Percentiles rank a stretch among this genome's conserved stretches.
Conservation (phyloP, 1,140 invertebrate genomes). For the Zeugodacus cucurbitae region DNA sequence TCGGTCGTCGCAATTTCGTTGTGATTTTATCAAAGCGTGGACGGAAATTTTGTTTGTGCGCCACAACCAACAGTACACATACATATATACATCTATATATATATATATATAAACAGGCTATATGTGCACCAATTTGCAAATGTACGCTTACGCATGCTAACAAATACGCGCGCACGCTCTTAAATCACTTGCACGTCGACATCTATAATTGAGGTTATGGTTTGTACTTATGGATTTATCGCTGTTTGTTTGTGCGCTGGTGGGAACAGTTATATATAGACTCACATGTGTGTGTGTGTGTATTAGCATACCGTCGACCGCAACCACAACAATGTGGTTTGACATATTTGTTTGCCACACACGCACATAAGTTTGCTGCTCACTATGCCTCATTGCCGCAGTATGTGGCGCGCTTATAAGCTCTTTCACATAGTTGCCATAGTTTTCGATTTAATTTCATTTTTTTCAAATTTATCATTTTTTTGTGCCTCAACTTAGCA, state of each 20-base stretch:
- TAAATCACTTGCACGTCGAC: neutral
- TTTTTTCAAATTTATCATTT: neutral
- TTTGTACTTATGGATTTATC: neutral
- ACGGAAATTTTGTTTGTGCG: neutral
- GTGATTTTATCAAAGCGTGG: neutral
- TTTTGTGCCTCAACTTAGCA: neutral
- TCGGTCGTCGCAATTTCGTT: slow-evolving; percentile 3
- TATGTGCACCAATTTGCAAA: neutral
- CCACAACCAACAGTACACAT: neutral
- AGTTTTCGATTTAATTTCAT: neutral
- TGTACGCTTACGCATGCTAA: neutral
- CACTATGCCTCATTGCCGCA: neutral
- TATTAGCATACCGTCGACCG: neutral
- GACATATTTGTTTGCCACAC: neutral
- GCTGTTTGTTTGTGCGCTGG: neutral
- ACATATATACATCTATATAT: neutral
- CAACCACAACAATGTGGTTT: neutral
- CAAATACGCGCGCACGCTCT: neutral
- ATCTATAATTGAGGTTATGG: neutral
- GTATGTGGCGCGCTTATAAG: neutral
- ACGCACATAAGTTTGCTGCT: neutral
- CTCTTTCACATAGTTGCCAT: neutral
- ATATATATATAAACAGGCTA: neutral
- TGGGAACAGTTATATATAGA: too few species aligned
- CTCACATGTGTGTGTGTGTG: neutral